These are phyloP conservation scores for Pseudomyrmex concolor DNA, from an alignment of 1,140 invertebrate species.

Conservation along the genomic window DNA sequence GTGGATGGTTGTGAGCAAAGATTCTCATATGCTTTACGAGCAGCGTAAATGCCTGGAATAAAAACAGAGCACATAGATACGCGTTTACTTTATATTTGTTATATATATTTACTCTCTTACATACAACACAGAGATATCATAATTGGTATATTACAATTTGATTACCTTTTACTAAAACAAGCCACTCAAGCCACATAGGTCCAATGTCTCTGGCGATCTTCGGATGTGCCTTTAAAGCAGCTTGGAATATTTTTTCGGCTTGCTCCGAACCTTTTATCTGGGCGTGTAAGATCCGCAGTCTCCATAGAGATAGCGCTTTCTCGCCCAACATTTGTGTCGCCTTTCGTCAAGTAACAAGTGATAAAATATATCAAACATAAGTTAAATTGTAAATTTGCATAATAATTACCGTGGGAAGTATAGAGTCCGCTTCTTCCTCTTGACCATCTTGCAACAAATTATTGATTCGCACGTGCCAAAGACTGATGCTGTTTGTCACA, in stretches of 20 bases:
- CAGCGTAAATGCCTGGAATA: constrained; percentile 80
- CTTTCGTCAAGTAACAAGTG: constrained; percentile 51
- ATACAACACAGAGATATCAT: neutral
- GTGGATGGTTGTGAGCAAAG: constrained; percentile 81
- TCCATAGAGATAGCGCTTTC: constrained; percentile 84
- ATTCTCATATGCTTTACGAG: constrained; percentile 82
- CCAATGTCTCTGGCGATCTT: constrained; percentile 82
- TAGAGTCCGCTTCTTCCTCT: constrained; percentile 75
- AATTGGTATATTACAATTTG: constrained; percentile 6
- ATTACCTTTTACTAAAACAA: constrained; percentile 81
- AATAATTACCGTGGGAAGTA: constrained; percentile 77
- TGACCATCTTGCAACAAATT: constrained; percentile 79
- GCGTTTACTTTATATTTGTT: neutral
- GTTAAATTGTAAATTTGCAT: constrained; percentile 4
- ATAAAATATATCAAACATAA: neutral
- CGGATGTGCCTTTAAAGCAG: constrained; percentile 78
- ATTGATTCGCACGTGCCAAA: constrained; percentile 84
- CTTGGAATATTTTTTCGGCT: constrained; percentile 83
- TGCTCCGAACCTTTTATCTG: constrained; percentile 81
- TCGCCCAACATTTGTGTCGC: constrained; percentile 79
- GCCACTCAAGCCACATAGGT: constrained; percentile 85
- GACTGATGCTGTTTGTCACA: constrained; percentile 81
- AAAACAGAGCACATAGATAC: constrained; percentile 1
- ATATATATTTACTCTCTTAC: too few species aligned
- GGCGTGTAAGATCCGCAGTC: constrained; percentile 82